Percentiles rank a stretch among this genome's conserved stretches.
Conservation (phyloP, 2,888 invertebrate species). For the Calameuta filiformis region DNA sequence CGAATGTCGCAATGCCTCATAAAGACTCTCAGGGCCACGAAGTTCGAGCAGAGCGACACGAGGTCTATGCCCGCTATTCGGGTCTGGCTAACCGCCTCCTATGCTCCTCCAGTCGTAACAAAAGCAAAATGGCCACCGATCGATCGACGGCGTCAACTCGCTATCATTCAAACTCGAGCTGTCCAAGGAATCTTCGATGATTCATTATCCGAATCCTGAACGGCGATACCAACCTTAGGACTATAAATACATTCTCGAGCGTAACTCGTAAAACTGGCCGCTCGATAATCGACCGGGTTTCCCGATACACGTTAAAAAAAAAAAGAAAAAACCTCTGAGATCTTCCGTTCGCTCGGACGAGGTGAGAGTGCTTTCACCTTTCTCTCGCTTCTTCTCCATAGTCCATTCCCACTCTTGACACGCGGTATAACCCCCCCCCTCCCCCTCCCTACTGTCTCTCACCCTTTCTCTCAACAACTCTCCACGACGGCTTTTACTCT, state of each 20-base stretch:
- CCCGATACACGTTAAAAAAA: neutral
- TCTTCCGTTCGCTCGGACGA: constrained; percentile 7
- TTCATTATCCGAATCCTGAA: neutral
- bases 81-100: constrained; percentile 27
- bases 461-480: constrained; percentile 17
- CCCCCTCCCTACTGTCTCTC: neutral
- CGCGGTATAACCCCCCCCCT: constrained; percentile 11
- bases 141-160: neutral
- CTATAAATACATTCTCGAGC: neutral
- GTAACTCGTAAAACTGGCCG: neutral
- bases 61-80: constrained; percentile 47
- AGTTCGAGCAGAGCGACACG: constrained; percentile 18
- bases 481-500: constrained; percentile 61
- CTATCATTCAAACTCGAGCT: neutral
- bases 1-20: constrained; percentile 37
- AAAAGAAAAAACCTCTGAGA: neutral
- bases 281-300: neutral
- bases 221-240: neutral
- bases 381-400: constrained; percentile 37
- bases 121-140: neutral
- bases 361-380: constrained; percentile 65
- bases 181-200: neutral
- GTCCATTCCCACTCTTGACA: constrained; percentile 3
- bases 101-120: neutral
- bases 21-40: constrained; percentile 39